Evolutionary conservation across 2,888 invertebrate species (phyloP).

Genomic region (Therioaphis trifolii): DNA sequence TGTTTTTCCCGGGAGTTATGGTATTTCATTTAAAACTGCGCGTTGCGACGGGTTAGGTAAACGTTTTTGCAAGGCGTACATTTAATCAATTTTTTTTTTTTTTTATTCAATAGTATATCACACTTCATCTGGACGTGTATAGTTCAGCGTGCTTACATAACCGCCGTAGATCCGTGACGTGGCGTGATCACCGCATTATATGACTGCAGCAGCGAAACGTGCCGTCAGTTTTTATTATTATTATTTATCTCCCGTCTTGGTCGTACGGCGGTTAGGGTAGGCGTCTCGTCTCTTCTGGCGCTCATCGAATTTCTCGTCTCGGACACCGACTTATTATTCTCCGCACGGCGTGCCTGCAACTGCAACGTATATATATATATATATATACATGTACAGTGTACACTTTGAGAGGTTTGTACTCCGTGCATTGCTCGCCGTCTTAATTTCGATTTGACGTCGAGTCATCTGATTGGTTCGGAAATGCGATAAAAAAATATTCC

Average conservation of each 20-base stretch:
- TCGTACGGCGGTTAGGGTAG: background rate
- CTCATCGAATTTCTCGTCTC: background rate
- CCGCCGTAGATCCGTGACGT: background rate
- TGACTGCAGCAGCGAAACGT: background rate
- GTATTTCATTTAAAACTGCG: too few relatives aligned
- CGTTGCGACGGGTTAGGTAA: too few relatives aligned
- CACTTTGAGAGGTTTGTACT: too few relatives aligned
- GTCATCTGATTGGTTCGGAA: background rate
- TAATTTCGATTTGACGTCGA: slow-evolving; percentile 7
- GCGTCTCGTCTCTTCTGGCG: background rate
- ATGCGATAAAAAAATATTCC: background rate
- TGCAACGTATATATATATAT: background rate
- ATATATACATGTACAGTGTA: too few relatives aligned
- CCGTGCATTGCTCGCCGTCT: background rate
- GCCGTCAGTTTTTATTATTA: background rate
- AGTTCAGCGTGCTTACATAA: too few relatives aligned
- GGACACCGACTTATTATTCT: background rate
- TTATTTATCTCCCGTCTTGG: background rate
- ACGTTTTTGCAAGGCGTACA: too few relatives aligned
- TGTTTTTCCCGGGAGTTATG: too few relatives aligned
- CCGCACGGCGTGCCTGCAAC: background rate
- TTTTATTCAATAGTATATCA: too few relatives aligned
- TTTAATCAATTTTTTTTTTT: too few relatives aligned
- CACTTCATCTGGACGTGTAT: too few relatives aligned
- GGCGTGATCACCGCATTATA: background rate